Percentiles rank a stretch among this genome's conserved stretches.
phyloP scores from a whole-genome alignment of 2,113 vertebrate species.

The Penelope pileata region DNA sequence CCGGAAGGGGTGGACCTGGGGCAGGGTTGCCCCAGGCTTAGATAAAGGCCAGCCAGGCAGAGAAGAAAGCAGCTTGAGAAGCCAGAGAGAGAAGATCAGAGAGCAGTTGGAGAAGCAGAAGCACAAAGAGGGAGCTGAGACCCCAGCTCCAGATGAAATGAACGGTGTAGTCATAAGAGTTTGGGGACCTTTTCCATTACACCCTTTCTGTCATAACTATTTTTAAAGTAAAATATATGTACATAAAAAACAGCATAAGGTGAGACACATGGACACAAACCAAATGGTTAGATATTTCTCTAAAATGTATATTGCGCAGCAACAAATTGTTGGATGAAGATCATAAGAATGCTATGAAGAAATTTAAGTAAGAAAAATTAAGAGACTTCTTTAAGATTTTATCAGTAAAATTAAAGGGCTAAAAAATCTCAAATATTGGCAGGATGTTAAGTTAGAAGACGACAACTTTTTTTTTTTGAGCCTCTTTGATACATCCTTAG shows the following conservation, averaged over 20 bases:
- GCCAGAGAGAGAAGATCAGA: too few species aligned
- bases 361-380: not conserved
- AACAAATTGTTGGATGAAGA: not conserved
- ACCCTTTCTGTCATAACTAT: not conserved
- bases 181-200: too few species aligned
- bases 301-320: not conserved
- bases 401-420: not conserved
- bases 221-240: not conserved
- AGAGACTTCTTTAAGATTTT: not conserved
- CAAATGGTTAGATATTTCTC: not conserved
- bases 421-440: not conserved
- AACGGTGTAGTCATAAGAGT: too few species aligned
- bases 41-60: too few species aligned
- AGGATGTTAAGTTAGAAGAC: not conserved
- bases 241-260: not conserved
- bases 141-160: too few species aligned
- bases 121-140: too few species aligned
- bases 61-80: too few species aligned
- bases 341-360: not conserved
- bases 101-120: too few species aligned
- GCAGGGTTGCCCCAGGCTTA: too few species aligned
- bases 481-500: not conserved
- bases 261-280: not conserved
- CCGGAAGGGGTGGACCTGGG: too few species aligned
- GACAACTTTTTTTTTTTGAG: not conserved